A percentile compares a stretch with the other conserved stretches of the same genome.
phyloP scores from a whole-genome alignment of 2,888 invertebrate genomes.

The Cyclophora albipunctata region DNA sequence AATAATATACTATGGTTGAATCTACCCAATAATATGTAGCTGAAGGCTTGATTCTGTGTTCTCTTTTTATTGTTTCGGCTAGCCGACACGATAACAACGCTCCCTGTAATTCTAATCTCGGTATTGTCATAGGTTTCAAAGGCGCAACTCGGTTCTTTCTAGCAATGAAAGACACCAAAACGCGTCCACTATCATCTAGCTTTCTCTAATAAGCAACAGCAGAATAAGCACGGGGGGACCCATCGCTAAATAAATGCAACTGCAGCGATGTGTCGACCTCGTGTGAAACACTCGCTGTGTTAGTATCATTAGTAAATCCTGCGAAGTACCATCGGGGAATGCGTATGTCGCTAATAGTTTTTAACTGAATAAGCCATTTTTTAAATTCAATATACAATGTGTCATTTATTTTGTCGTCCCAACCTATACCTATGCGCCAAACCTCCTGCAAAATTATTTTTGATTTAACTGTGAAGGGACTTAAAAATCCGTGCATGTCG shows the following conservation, averaged over 20 bases:
- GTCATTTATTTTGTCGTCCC: slow-evolving; percentile 3
- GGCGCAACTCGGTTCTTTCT: slow-evolving; percentile 4
- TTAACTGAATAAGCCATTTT: slow-evolving; percentile 4
- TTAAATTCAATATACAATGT: neutral
- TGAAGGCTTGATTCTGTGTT: slow-evolving; percentile 2
- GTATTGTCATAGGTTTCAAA: neutral
- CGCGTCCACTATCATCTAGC: neutral
- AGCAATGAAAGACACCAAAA: slow-evolving; percentile 2
- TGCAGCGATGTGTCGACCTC: neutral
- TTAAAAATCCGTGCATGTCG: slow-evolving; percentile 13
- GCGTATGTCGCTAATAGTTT: neutral
- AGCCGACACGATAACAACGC: slow-evolving; percentile 2
- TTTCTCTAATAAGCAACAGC: slow-evolving; percentile 2
- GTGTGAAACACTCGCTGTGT: neutral
- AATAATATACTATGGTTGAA: slow-evolving; percentile 6
- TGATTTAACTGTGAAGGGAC: slow-evolving; percentile 16
- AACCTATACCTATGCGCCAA: slow-evolving; percentile 6
- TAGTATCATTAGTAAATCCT: neutral
- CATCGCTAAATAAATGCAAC: slow-evolving; percentile 8
- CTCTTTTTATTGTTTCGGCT: slow-evolving; percentile 1
- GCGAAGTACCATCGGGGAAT: slow-evolving; percentile 5
- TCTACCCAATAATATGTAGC: slow-evolving; percentile 7
- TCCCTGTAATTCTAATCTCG: slow-evolving; percentile 2
- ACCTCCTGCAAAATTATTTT: slow-evolving; percentile 16
- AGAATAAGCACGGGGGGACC: slow-evolving; percentile 1